Base-by-base conservation (phyloP, 2,888 invertebrate genomes). In the Augochlorella aurata region DNA sequence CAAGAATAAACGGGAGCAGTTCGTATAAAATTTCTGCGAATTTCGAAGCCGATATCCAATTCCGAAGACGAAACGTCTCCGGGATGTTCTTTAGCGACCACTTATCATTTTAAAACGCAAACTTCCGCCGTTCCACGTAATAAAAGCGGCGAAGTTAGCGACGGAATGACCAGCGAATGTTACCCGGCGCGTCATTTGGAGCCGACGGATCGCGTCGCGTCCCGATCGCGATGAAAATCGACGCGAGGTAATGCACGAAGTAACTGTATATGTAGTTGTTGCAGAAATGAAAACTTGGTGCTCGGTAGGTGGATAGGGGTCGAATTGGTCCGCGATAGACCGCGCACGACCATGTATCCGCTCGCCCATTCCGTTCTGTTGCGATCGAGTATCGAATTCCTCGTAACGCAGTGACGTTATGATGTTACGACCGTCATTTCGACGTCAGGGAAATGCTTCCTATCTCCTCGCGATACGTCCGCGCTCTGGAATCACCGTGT, bases 261-360 rank as follows among this genome's bases (percentile, higher is more conserved):
- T 44, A 24, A 38, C 50, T 61, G 44, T 18, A 16, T 12, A 38
- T 38, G 38, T 4, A 16, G 29, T 77, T 67, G 52, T 49, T 16
- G 38, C 50, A 44, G 21, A 54, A 71, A 72, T 38, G 72, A 69
- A 77, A 58, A 72, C 67, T 77, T 49, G 24, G 16, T 18, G 21
- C 14, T 12, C 29, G 79, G 78, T 73, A 78, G 49, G 16, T 16
- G 65, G 58, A 79, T 52, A 74, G 29, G 14, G 50, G 58, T 47
- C 61, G 65, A 72, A 52, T 65, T 54, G 79, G 66, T 79, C 54
- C n/a, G 21, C 58, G 67, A 73, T 79, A 74, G 74, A 81, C 78
- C 49, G 66, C 44, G 66, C 71, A 61, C 61, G 65, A 29, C 29
- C 50, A 52, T 24, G 24, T 18, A 47, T 81, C 54, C 21, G 71